Base-by-base conservation (phyloP, 2,888 invertebrate species). In the Leucoptera coffeella region DNA sequence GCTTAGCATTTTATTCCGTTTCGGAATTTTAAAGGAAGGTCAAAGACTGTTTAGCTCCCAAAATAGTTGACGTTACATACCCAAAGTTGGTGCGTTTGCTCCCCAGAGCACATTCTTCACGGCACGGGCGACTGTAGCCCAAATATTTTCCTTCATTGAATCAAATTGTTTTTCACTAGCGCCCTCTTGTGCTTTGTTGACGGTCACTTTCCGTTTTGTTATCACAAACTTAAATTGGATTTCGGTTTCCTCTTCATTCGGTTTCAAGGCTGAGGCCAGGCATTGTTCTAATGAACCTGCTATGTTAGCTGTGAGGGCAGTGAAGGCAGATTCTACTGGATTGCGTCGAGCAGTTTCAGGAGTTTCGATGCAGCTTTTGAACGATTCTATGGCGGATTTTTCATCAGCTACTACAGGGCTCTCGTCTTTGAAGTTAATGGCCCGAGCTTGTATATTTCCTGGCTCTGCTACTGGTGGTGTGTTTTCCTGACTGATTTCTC, bases 181-280 rank as follows among this genome's bases (percentile, higher is more conserved):
- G 30, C 39, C 46, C 11, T 52, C 52, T 12, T 42, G 40, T 5
- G 58, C 40, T 30, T 46, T 48, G 34, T 55, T 56, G 6, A 64
- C 53, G 32, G 53, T 56, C 9, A 65, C 56, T 36, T 50, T 64
- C 38, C 49, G 64, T 38, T 61, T 65, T 2, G 60, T 60, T 33
- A 69, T 64, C 4, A 60, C 51, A 38, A 69, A 67, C 44, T 69
- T 62, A 31, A 69, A 67, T 40, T 69, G 62, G 38, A 69, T 60
- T 39, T 69, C 67, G 1, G 67, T 67, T 36, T 65, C 64, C 21
- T 62, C 61, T 25, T 57, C 61, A 2, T 46, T 51, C 2, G 59
- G 47, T 35, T 43, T 47, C 25, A 69, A 34, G 9, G 56, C 61
- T 2, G 60, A 47, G 26, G 47, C 49, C 14, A 69, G 39, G 28